Base-by-base conservation (phyloP, 2,888 invertebrate species). In the Seladonia tumulorum region DNA sequence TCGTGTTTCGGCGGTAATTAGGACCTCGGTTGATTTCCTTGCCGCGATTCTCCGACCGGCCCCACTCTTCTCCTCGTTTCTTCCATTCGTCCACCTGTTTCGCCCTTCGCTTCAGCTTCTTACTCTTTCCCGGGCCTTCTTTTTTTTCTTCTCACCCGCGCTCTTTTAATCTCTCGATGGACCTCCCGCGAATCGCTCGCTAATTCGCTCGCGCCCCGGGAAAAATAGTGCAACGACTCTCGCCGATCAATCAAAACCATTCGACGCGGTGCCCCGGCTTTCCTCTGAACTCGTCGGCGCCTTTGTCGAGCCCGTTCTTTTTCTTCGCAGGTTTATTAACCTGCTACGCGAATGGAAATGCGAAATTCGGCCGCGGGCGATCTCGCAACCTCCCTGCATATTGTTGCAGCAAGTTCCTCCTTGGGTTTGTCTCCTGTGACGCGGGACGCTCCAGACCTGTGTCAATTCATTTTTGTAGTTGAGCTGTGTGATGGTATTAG, bases 1-100 rank as follows among this genome's bases (percentile, higher is more conserved):
- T 81, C 73, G 81, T 81, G 86, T 90, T 85, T 85, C 85, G 81
- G 73, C 75, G 84, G 86, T 91, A 91, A 91, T 91, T 90, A 89
- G 88, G 81, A 86, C 72, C 76, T 83, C 71, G 76, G 82, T 83
- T 79, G 76, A 78, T 80, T 82, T 66, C 75, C 76, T 22, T 42
- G 70, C 70, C 70, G n/a, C 70, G 70, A 42, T 70, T 70, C 70
- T 42, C 70, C 68, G 3, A 8, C 39, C 68, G 22, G 3, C 22
- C 5, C 39, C 22, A 4, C 35, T 68, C 39, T 39, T 70, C 14
- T 14, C 7, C n/a, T n/a, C 14, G 42, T 16, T 63, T 18, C 8
- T 29, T 63, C n/a, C 14, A 18, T 16, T 39, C 70, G 22, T 70
- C 42, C 70, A 39, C 42, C 70, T 70, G 70, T 70, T 70, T 29